Conservation (phyloP, 2,888 invertebrate genomes). For the Mactromeris polynyma region DNA sequence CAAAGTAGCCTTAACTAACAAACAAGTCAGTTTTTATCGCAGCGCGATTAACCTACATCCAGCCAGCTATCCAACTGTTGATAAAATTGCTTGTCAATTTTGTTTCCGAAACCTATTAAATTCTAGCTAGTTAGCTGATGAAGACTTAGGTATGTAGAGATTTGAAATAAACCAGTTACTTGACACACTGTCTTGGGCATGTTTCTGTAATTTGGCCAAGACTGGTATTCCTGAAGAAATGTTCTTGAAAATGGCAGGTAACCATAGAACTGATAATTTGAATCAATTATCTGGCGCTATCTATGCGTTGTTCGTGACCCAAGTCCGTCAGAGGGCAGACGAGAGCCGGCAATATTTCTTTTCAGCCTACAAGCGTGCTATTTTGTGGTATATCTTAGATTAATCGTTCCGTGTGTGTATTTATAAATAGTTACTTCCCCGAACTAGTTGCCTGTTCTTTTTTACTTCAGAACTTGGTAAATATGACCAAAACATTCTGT, state of each 20-base stretch:
- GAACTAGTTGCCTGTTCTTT: no score
- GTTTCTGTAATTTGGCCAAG: slow-evolving; percentile 39
- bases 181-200: background rate
- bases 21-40: slow-evolving; percentile 41
- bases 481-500: no score
- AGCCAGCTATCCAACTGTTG: background rate
- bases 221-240: slow-evolving; percentile 26
- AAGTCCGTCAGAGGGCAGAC: slow-evolving; percentile 38
- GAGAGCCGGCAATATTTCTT: background rate
- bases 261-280: slow-evolving; percentile 34
- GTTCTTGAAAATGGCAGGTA: slow-evolving; percentile 32
- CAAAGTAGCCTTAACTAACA: slow-evolving; percentile 32
- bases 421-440: no score
- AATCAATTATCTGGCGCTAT: slow-evolving; percentile 42
- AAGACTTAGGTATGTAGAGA: background rate
- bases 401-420: background rate
- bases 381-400: background rate
- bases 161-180: slow-evolving; percentile 40
- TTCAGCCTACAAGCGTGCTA: background rate
- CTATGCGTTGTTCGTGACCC: slow-evolving; percentile 43
- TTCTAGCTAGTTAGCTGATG: slow-evolving; percentile 35
- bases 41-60: slow-evolving; percentile 38
- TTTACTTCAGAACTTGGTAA: no score
- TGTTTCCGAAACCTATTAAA: slow-evolving; percentile 47
- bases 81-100: slow-evolving; percentile 43